Evolutionary conservation across 2,113 vertebrate genomes (phyloP), one percentile per base, ranked within the genome.

Genomic region (Condylura cristata): DNA sequence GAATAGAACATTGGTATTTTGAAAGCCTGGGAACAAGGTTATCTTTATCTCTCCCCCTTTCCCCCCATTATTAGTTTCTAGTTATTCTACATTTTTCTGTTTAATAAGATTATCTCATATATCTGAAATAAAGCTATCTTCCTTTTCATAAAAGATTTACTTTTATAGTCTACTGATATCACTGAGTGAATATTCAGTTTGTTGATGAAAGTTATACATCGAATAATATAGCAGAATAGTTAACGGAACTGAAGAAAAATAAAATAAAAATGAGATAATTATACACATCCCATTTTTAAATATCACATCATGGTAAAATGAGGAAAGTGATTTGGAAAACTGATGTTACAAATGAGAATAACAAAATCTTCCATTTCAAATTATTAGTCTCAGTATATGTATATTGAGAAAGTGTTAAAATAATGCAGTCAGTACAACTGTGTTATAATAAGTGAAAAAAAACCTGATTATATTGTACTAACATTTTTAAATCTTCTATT

Each of bases 211-310:
- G 28, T 14, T 89, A 2, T 34, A n/a, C 22, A 84, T 87, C 34
- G n/a, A 76, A 80, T 84, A 86, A 86, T 60, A 37, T 39, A 80
- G 12, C 48, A 91, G 51, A 74, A 28, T 24, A 81, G 16, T 70
- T 70, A n/a, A 74, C n/a, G 20, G 46, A 89, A 30, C 86, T 56
- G 41, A 89, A 96, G 53, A 53, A 86, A 96, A 84, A 93, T 89
- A n/a, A n/a, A n/a, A n/a, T 79, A 65, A 10, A 87, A 34, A 34
- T 34, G 18, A 11, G 30, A 46, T 82, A 74, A 93, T 68, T 88
- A 32, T 51, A 39, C 68, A 10, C 18, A 44, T 48, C 6, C 24
- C 89, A 44, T 81, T 86, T 86, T 86, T 68, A 37, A 63, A 76
- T 48, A 86, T 22, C 37, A 82, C 12, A 51, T 44, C 44, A 74